phyloP scores from a whole-genome alignment of 2,797 vertebrate genomes.

The Micrastur ruficollis region DNA sequence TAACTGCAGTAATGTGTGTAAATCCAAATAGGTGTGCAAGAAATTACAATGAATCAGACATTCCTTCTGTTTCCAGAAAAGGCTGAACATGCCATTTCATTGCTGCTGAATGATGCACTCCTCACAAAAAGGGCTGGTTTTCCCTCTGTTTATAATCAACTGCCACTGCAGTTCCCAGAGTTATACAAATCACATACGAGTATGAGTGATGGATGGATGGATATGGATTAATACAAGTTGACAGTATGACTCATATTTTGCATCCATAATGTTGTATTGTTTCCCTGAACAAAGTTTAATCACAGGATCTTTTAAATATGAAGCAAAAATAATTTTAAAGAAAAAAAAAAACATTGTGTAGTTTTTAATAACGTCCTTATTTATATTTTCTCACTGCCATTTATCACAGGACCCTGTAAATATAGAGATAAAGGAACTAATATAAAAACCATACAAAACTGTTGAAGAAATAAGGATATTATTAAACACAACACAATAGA shows the following conservation, averaged over 20 bases:
- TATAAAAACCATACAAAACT: background rate
- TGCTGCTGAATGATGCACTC: background rate
- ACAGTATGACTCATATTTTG: background rate
- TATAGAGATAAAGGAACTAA: background rate
- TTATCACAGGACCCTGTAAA: background rate
- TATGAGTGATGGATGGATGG: background rate
- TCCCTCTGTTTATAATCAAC: background rate
- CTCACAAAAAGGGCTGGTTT: background rate
- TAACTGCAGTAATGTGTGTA: background rate
- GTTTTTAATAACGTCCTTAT: background rate
- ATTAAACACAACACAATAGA: background rate
- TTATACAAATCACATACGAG: rapidly evolving
- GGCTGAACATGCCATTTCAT: background rate
- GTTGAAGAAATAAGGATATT: background rate
- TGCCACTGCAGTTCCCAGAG: background rate
- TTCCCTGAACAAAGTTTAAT: background rate
- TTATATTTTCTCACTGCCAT: background rate
- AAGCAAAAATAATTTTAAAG: background rate
- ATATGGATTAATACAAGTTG: background rate
- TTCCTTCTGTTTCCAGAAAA: background rate
- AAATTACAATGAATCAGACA: background rate
- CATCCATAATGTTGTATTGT: background rate
- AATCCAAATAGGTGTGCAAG: background rate
- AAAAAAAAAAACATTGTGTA: background rate
- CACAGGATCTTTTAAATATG: background rate